A percentile compares a stretch with the other conserved stretches of the same genome.
Conservation (phyloP, 2,888 invertebrate species). For the Shargacucullia verbasci region DNA sequence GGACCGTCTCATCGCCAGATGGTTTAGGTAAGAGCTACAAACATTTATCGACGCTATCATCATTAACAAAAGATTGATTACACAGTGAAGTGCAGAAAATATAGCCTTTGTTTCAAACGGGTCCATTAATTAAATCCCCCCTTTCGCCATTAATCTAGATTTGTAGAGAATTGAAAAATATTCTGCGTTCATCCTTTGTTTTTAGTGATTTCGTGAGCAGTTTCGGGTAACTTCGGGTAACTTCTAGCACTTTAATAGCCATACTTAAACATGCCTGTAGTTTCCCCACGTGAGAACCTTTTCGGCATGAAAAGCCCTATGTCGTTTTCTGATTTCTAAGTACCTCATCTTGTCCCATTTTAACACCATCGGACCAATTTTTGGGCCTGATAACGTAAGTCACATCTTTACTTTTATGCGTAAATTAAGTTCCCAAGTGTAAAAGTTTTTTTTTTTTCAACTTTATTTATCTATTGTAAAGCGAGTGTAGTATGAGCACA, state of each 20-base stretch:
- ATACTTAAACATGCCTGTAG: too few relatives aligned
- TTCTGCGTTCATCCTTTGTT: slow-evolving; percentile 30
- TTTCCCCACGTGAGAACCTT: too few relatives aligned
- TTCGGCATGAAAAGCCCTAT: too few relatives aligned
- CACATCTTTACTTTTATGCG: too few relatives aligned
- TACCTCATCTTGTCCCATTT: too few relatives aligned
- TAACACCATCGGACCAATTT: too few relatives aligned
- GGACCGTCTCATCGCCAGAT: slow-evolving; percentile 83
- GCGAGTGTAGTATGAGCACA: too few relatives aligned
- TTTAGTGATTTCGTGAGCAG: slow-evolving; percentile 2
- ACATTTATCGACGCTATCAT: slow-evolving; percentile 49
- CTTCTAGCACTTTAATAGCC: background rate
- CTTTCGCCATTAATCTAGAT: slow-evolving; percentile 55
- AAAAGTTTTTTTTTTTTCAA: too few relatives aligned
- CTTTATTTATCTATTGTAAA: too few relatives aligned
- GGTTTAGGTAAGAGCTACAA: slow-evolving; percentile 84
- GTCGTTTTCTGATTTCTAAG: too few relatives aligned
- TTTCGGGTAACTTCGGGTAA: background rate
- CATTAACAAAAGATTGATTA: slow-evolving; percentile 56
- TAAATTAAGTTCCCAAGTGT: too few relatives aligned
- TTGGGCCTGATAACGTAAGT: too few relatives aligned
- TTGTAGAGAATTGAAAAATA: slow-evolving; percentile 53
- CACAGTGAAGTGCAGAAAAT: slow-evolving; percentile 49
- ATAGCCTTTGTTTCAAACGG: slow-evolving; percentile 51
- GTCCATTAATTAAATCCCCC: slow-evolving; percentile 46